These are phyloP conservation scores for Xiphias gladius DNA, from an alignment of 2,113 vertebrate species.

Conservation along the genomic window DNA sequence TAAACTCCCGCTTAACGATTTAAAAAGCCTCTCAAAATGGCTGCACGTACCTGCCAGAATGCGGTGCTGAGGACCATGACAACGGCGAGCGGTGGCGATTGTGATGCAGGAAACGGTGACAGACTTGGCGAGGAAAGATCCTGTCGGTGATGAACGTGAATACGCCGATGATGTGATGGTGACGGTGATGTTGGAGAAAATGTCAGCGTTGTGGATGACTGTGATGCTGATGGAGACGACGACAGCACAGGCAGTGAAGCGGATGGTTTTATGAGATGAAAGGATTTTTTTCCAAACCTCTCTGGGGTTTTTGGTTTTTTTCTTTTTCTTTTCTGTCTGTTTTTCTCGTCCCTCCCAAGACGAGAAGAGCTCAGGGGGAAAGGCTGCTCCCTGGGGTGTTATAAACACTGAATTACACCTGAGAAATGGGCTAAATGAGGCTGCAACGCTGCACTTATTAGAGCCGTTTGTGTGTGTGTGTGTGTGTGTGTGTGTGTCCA, in stretches of 20 bases:
- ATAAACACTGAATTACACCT: constrained; percentile 56
- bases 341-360: constrained; percentile 18
- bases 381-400: constrained; percentile 28
- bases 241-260: neutral
- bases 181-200: neutral
- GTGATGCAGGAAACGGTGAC: neutral
- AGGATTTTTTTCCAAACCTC: constrained; percentile 19
- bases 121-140: neutral
- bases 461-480: constrained; percentile 7
- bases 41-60: neutral
- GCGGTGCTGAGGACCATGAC: neutral
- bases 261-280: neutral
- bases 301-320: no score
- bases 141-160: no score
- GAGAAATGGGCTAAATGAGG: constrained; percentile 50
- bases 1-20: neutral
- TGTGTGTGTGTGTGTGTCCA: constrained; percentile 23
- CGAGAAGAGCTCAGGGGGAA: constrained; percentile 8
- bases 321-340: neutral
- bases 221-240: neutral
- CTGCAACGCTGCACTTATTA: constrained; percentile 26
- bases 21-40: neutral
- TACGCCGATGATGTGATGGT: neutral
- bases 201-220: neutral
- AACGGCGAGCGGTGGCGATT: neutral